Evolutionary conservation across 2,113 vertebrate species (phyloP).

Genomic region (Petaurus breviceps): DNA sequence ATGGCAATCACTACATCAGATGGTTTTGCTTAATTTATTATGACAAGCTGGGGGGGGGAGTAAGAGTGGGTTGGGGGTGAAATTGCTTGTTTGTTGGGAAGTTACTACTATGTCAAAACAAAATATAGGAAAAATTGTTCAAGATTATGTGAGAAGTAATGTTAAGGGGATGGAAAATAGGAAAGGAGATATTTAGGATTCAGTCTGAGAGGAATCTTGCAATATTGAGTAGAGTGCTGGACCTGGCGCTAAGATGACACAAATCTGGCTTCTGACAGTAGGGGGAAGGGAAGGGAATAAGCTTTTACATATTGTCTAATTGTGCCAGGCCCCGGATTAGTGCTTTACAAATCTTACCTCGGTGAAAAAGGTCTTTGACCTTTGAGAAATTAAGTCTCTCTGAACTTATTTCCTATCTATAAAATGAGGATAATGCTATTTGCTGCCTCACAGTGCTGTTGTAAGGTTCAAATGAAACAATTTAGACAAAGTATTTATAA

Average conservation of each 20-base stretch:
- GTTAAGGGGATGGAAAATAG: neutral
- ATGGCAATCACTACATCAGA: neutral
- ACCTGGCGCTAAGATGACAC: neutral
- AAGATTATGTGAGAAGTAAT: neutral
- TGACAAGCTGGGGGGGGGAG: neutral
- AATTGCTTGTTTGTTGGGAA: neutral
- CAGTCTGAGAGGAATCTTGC: neutral
- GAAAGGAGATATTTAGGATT: neutral
- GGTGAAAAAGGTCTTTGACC: neutral
- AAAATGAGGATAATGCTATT: neutral
- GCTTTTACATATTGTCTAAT: neutral
- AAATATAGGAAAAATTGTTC: neutral
- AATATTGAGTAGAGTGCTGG: neutral
- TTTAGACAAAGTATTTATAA: neutral
- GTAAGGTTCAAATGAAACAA: neutral
- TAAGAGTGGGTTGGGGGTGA: neutral
- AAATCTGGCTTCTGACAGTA: neutral
- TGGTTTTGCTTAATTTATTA: neutral
- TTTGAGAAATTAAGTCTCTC: neutral
- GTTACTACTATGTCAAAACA: neutral
- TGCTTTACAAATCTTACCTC: neutral
- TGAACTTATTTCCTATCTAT: neutral
- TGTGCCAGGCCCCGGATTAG: neutral
- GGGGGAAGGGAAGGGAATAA: neutral
- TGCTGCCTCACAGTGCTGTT: neutral